Conservation (phyloP, 2,113 vertebrate species). For the Addax nasomaculatus region DNA sequence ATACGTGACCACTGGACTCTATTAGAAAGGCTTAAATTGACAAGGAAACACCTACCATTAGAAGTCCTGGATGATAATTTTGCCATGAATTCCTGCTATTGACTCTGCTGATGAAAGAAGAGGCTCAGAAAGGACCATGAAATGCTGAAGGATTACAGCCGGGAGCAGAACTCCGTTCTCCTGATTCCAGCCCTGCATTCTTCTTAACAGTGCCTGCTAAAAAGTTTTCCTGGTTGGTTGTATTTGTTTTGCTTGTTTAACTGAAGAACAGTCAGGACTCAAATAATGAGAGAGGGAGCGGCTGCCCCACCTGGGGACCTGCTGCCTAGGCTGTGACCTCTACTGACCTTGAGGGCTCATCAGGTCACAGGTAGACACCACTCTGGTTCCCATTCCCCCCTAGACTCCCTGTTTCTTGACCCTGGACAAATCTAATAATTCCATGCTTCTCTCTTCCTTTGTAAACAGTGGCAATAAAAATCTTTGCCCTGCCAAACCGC, state of each 20-base stretch:
- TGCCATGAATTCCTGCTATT: background rate
- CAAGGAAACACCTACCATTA: background rate
- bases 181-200: background rate
- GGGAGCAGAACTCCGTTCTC: background rate
- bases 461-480: background rate
- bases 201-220: background rate
- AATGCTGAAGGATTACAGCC: rapidly evolving
- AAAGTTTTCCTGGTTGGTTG: background rate
- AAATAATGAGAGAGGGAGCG: background rate
- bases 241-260: background rate
- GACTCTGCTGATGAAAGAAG: background rate
- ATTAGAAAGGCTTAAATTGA: background rate
- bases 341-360: background rate
- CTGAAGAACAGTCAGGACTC: background rate
- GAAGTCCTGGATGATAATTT: background rate
- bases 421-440: background rate
- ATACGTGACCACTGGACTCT: background rate
- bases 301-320: background rate
- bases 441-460: background rate
- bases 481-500: background rate
- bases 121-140: background rate
- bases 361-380: background rate
- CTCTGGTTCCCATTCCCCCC: background rate
- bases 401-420: background rate
- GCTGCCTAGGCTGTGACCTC: background rate